These are phyloP conservation scores for Cercocebus atys DNA, from an alignment of 2,113 vertebrate species.

Conservation along the genomic window DNA sequence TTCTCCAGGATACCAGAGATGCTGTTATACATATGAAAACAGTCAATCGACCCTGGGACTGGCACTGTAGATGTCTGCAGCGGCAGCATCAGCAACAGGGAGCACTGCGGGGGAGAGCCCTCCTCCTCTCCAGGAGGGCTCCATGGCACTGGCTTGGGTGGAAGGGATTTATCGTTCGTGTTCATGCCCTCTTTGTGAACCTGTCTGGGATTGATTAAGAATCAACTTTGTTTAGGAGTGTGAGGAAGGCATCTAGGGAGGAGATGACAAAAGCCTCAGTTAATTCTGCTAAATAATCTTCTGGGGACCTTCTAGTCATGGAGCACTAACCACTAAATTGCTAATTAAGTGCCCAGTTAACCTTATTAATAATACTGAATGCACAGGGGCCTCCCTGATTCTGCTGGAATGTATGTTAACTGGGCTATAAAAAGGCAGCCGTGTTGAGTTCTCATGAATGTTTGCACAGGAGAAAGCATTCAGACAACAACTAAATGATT, in stretches of 20 bases:
- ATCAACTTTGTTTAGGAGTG: conserved; percentile 35
- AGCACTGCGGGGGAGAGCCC: rapidly evolving
- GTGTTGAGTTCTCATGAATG: conserved; percentile 2
- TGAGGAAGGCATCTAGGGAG: neutral
- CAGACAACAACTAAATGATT: conserved; percentile 72
- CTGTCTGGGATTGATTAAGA: conserved; percentile 41
- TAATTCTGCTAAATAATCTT: conserved; percentile 77
- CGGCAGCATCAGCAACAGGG: neutral
- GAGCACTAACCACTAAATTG: conserved; percentile 71
- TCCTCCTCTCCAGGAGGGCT: neutral
- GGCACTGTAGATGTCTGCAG: rapidly evolving
- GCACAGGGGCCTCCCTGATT: conserved; percentile 50
- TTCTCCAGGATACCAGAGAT: neutral
- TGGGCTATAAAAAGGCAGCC: neutral
- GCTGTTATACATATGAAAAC: neutral
- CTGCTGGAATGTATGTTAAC: conserved; percentile 52
- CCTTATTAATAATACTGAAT: conserved; percentile 78
- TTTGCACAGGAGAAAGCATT: conserved; percentile 69
- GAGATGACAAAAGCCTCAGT: conserved; percentile 64
- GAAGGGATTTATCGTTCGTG: conserved; percentile 4
- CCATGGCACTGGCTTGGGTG: neutral
- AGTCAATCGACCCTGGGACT: neutral
- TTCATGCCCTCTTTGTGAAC: neutral
- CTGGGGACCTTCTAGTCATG: conserved; percentile 66
- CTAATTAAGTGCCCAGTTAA: conserved; percentile 79